A percentile compares a stretch with the other conserved stretches of the same genome.
phyloP scores from a whole-genome alignment of 2,797 vertebrate species.

The Sarcophilus harrisii region DNA sequence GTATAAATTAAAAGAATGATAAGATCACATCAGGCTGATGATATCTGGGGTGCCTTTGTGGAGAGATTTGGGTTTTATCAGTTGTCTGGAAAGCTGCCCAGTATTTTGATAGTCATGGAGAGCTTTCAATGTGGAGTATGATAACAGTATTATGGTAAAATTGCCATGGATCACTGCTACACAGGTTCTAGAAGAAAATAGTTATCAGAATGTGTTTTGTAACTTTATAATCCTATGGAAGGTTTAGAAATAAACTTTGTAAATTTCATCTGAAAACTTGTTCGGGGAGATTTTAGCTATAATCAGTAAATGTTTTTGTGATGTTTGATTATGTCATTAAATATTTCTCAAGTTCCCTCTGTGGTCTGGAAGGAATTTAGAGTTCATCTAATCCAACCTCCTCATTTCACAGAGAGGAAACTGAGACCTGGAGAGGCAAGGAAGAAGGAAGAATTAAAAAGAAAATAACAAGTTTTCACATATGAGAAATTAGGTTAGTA shows the following conservation, averaged over 20 bases:
- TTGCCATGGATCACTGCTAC: neutral
- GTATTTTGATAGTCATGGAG: neutral
- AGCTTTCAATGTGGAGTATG: neutral
- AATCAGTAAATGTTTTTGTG: neutral
- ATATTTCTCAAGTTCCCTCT: neutral
- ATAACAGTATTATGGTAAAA: neutral
- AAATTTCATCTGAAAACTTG: neutral
- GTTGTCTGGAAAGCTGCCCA: neutral
- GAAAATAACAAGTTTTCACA: neutral
- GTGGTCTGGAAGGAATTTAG: neutral
- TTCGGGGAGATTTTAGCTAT: neutral
- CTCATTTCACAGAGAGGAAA: neutral
- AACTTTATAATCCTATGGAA: too few relatives aligned
- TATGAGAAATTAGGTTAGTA: neutral
- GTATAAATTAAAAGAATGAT: neutral
- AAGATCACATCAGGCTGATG: neutral
- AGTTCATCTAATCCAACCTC: neutral
- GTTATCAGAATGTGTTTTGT: neutral
- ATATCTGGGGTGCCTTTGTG: neutral
- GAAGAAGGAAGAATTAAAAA: neutral
- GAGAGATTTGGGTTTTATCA: neutral
- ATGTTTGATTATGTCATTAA: neutral
- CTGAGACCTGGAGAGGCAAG: neutral
- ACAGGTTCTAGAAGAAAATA: neutral
- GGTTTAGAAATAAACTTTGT: too few relatives aligned